Base-by-base conservation (phyloP, 2,113 vertebrate species). In the Struthio camelus region DNA sequence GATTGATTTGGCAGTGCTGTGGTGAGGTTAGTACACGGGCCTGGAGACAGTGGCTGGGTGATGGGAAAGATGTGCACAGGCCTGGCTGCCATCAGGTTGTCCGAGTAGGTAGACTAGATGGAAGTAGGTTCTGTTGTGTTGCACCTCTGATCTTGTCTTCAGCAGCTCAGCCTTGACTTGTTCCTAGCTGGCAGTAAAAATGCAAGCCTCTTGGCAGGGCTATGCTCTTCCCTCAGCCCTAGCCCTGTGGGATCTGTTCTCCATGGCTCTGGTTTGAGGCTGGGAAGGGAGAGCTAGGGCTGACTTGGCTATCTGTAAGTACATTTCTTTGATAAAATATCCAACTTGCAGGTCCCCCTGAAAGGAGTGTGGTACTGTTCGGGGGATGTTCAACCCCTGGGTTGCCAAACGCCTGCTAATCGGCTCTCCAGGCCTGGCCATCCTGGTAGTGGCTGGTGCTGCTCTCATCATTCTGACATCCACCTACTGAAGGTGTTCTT, bases 271-370 rank as follows among this genome's bases (percentile, higher is more conserved):
- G 1, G 5, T 0, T 10, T 6, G 48, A 3, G 84, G 40, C 61
- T 20, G 38, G 50, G 34, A n/a, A 72, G 36, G 70, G 24, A 30
- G 4, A 30, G 27, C 16, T 46, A 32, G 0, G 34, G 28, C 34
- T n/a, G 1, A 17, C 66, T 65, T 59, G 2, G 25, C 10, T 2
- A 14, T 10, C 42, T 0, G 5, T 18, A 1, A 22, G 27, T 30
- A 40, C 12, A 0, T 2, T 2, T 27, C 42, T 0, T 0, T 11
- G 75, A 24, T 44, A 11, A 7, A 30, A 30, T 0, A 4, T n/a
- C 70, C 64, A 7, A 9, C 12, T 14, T 2, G 70, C 40, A 5
- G 36, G 25, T 17, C 7, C 58, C 28, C 28, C 27, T 4, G n/a
- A 40, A 1, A 8, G 51, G 67, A 56, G 1, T 0, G 32, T 71